These are phyloP conservation scores for Pherbina coryleti DNA, from an alignment of 2,888 invertebrate genomes.

Conservation along the genomic window DNA sequence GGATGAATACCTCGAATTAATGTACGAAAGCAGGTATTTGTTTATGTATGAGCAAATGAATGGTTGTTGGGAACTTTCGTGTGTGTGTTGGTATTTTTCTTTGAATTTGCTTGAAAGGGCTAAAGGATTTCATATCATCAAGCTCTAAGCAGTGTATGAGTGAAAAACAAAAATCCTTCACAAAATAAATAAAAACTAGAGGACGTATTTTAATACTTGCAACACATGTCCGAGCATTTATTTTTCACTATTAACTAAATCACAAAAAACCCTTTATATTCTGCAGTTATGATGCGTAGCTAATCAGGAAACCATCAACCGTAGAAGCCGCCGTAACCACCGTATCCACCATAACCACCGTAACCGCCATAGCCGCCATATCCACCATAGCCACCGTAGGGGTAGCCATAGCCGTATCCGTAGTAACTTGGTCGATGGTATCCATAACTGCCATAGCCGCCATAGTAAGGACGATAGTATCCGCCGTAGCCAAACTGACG, in stretches of 20 bases:
- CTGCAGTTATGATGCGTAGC: no score
- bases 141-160: neutral
- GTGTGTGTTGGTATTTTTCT: neutral
- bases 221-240: neutral
- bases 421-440: constrained; percentile 1
- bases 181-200: neutral
- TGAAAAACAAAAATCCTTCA: neutral
- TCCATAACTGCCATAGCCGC: constrained; percentile 19
- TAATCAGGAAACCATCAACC: neutral
- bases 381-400: constrained; percentile 34
- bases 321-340: constrained; percentile 16
- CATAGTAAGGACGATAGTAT: neutral
- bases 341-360: constrained; percentile 26
- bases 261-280: neutral
- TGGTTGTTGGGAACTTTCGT: neutral
- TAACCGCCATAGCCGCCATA: constrained; percentile 35
- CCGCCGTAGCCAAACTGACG: constrained; percentile 37
- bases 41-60: neutral
- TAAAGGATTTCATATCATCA: neutral
- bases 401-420: constrained; percentile 39
- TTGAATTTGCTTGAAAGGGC: neutral
- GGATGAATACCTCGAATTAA: neutral
- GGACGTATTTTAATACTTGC: neutral
- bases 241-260: constrained; percentile 2
- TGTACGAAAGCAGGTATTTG: neutral